Evolutionary conservation across 2,888 invertebrate species (phyloP), one percentile per base, ranked within the genome.

Genomic region (Mimumesa dahlbomi): DNA sequence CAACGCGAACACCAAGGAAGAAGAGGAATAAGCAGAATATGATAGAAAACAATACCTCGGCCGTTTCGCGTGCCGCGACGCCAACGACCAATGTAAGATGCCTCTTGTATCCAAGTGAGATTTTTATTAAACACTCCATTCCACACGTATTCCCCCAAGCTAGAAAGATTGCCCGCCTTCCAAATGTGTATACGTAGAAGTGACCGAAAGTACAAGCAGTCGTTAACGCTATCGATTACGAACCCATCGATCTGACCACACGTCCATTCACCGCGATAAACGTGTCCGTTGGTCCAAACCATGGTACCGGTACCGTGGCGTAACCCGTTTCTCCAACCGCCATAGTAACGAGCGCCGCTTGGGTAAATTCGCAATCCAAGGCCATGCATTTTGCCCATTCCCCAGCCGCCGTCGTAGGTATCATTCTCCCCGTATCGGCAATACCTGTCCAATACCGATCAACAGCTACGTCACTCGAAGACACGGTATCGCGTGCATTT

Each of bases 251-350:
- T 92, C 0, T 90, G 85, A 22, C 92, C 92, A 57, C 91, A 89
- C 75, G 89, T 87, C 93, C 93, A 93, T 70, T 91, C 90, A 0
- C 93, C 93, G 66, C 88, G 90, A 82, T 93, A 93, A 84, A 93
- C 92, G 81, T 93, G 92, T 58, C 91, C 91, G 84, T 93, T 93
- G 0, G 91, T 89, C 92, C 93, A 93, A 75, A 91, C 90, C 91
- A 93, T 92, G 18, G 91, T 86, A 31, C 93, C 93, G 66, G 89
- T 87, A n/a, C 93, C 93, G 81, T 92, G 89, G 72, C 91, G 90
- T 14, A 89, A 76, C 54, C 91, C 91, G 52, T 88, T 82, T 36
- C 90, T 86, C 92, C 92, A 93, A 57, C 91, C 84, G 11, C 93
- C 93, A 81, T 90, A 89, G 79, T 93, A 93, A 25, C 91, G 91